phyloP scores from a whole-genome alignment of 1,140 invertebrate species.

The Hyposmocoma kahamanoa region DNA sequence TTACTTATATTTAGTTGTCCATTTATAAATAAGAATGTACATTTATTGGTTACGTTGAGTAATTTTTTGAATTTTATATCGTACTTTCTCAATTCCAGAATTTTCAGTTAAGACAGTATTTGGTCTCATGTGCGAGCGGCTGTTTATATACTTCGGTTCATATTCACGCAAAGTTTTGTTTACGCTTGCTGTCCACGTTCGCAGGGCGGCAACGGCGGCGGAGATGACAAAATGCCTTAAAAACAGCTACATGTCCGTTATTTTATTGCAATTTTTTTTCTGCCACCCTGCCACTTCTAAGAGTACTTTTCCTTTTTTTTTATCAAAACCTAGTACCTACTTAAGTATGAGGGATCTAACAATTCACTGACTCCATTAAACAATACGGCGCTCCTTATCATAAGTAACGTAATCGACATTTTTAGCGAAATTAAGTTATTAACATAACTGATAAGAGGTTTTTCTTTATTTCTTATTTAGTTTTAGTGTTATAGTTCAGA shows the following conservation, averaged over 20 bases:
- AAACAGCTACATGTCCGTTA: constrained; percentile 42
- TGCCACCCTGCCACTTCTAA: no score
- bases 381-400: constrained; percentile 10
- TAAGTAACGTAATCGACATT: constrained; percentile 44
- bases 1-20: background rate
- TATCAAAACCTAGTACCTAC: constrained; percentile 19
- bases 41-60: constrained; percentile 14
- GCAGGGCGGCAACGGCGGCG: constrained; percentile 30
- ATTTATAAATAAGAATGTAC: constrained; percentile 13
- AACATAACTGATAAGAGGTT: no score
- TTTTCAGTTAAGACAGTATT: no score
- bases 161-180: constrained; percentile 7
- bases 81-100: no score
- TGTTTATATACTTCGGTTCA: background rate
- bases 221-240: constrained; percentile 64
- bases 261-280: no score
- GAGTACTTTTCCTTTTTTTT: constrained; percentile 50
- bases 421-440: constrained; percentile 24
- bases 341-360: background rate
- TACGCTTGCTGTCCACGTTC: constrained; percentile 45
- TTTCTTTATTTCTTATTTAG: no score
- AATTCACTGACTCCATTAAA: background rate
- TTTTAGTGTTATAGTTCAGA: no score
- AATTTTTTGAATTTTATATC: background rate
- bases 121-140: no score